Base-by-base conservation (phyloP, 2,888 invertebrate genomes). In the Coleophora deauratella region DNA sequence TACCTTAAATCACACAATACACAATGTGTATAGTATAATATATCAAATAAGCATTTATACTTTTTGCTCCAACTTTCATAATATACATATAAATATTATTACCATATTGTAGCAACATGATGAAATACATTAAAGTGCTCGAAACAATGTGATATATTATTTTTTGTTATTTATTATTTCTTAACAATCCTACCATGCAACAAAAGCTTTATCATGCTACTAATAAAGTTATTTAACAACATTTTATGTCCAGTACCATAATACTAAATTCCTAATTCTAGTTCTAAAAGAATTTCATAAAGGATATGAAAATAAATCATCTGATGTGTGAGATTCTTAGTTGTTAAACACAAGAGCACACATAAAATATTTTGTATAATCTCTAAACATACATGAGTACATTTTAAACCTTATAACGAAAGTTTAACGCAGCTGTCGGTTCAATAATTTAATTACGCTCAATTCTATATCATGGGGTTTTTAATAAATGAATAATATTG, bases 131-230 rank as follows among this genome's bases (percentile, higher is more conserved):
- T 52, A 54, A 57, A 52, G 55, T 64, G 33, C 27, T 62, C 45
- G 54, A 65, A 68, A 65, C 41, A 37, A 43, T 46, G 43, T 67
- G 62, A 72, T 71, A 68, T 71, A 67, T 69, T 71, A 70, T 65
- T 69, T 69, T 68, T 49, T 21, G 66, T 66, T 68, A 66, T 66
- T 68, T 61, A 62, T 60, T 57, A 57, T 55, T 54, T 62, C 66
- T 69, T 71, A 70, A 63, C 67, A 66, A 65, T 68, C 54, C 78
- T 78, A 81, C 66, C 76, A 79, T 80, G 79, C 81, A 77, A 73
- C 69, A 60, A 61, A 75, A 75, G 69, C 65, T 68, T 69, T 60
- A 70, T 72, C 74, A 74, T 72, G 68, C 76, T 73, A 74, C 68
- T 60, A 64, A 71, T 72, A 70, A 52, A 62, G 68, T 61, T 63